Conservation (phyloP, 2,888 invertebrate species). For the Andrena praecox region DNA sequence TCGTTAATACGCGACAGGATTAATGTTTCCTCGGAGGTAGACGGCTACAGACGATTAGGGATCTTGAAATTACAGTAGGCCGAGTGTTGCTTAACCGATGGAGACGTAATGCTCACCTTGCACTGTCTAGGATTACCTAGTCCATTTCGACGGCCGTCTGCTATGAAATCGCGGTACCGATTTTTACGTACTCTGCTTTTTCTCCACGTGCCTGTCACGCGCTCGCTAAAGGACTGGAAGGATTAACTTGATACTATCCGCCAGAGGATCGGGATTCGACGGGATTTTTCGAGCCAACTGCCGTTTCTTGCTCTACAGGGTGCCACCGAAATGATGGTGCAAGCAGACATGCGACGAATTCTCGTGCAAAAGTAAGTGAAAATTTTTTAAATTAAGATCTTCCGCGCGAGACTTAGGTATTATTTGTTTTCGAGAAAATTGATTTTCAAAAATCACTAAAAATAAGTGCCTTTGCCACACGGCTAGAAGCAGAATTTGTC, state of each 20-base stretch:
- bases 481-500: no score
- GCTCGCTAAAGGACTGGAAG: conserved; percentile 30
- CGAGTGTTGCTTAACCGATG: conserved; percentile 65
- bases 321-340: not conserved
- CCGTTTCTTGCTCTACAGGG: not conserved
- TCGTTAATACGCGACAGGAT: conserved; percentile 48
- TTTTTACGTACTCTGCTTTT: conserved; percentile 47
- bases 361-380: no score
- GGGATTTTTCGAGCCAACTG: not conserved
- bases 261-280: conserved; percentile 14
- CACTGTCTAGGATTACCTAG: conserved; percentile 71
- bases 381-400: no score
- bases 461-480: no score
- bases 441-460: no score
- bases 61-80: conserved; percentile 74
- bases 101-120: conserved; percentile 70
- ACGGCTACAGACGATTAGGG: conserved; percentile 61
- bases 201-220: conserved; percentile 27
- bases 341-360: not conserved
- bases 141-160: conserved; percentile 61
- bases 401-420: no score
- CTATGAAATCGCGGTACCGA: conserved; percentile 53
- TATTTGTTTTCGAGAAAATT: no score
- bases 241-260: conserved; percentile 38
- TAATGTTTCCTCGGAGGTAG: conserved; percentile 46